phyloP scores from a whole-genome alignment of 2,113 vertebrate species.

The Anolis carolinensis region DNA sequence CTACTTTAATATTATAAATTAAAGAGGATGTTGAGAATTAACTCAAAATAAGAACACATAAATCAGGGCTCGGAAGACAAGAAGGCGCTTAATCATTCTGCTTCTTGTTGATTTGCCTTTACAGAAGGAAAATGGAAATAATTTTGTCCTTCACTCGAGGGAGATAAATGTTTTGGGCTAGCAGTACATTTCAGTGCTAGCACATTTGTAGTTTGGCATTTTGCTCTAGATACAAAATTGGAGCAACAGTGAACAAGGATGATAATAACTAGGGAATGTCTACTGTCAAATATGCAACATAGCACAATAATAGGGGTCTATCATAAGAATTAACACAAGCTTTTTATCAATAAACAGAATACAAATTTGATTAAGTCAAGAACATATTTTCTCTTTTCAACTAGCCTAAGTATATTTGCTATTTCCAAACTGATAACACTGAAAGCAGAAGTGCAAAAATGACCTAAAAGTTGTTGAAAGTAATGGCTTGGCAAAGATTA shows the following conservation, averaged over 20 bases:
- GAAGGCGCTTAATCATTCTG: neutral
- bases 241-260: neutral
- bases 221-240: neutral
- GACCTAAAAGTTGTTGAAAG: neutral
- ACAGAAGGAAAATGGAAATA: neutral
- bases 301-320: neutral
- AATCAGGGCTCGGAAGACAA: neutral
- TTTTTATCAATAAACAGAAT: neutral
- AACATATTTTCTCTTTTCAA: neutral
- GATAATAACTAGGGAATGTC: neutral
- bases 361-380: neutral
- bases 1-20: neutral
- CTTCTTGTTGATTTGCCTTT: neutral
- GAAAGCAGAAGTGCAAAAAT: neutral
- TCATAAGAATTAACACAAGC: neutral
- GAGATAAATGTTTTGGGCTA: neutral
- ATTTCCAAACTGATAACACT: neutral
- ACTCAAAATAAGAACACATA: neutral
- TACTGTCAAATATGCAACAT: neutral
- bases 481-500: neutral
- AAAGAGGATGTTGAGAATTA: neutral
- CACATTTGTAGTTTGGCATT: neutral
- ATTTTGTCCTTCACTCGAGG: neutral
- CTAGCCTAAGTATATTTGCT: too few species aligned
- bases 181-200: neutral